phyloP scores from a whole-genome alignment of 1,140 invertebrate species.

The Tetragnatha versicolor region DNA sequence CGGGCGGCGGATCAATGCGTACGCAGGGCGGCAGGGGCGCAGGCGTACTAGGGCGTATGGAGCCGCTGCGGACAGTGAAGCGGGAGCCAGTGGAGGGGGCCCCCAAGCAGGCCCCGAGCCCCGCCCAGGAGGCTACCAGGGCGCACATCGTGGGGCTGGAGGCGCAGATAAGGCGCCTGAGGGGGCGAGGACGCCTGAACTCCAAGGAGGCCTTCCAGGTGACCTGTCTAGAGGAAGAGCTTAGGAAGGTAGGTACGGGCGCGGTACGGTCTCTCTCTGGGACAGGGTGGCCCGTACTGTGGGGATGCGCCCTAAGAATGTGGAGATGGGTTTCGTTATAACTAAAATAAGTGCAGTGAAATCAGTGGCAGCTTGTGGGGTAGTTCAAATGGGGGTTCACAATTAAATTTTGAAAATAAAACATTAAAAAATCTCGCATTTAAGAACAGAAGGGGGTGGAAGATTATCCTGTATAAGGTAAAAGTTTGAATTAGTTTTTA shows the following conservation, averaged over 20 bases:
- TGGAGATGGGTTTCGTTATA: too few species aligned
- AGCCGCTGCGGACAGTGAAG: not conserved
- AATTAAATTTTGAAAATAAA: too few species aligned
- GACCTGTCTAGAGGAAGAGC: constrained; percentile 30
- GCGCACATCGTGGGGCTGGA: constrained; percentile 28
- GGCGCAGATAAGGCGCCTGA: not conserved
- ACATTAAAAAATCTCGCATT: too few species aligned
- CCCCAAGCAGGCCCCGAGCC: constrained; percentile 37
- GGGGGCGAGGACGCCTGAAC: not conserved
- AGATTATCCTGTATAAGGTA: too few species aligned
- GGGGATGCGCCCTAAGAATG: not conserved
- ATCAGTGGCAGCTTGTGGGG: too few species aligned
- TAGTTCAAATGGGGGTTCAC: too few species aligned
- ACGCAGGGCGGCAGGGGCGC: too few species aligned
- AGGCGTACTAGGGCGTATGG: constrained; percentile 27
- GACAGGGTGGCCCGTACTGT: not conserved
- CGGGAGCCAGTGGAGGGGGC: constrained; percentile 33
- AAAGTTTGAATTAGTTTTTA: too few species aligned
- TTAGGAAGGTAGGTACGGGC: constrained; percentile 15
- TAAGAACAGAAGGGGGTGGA: too few species aligned
- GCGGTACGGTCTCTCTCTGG: not conserved
- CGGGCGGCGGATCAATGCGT: too few species aligned
- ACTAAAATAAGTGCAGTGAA: too few species aligned
- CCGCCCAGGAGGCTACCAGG: constrained; percentile 46
- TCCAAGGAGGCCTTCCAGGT: constrained; percentile 18